Percentiles rank a stretch among this genome's conserved stretches.
Evolutionary conservation across 2,797 vertebrate genomes (phyloP).

Genomic region (Hirundo rustica): DNA sequence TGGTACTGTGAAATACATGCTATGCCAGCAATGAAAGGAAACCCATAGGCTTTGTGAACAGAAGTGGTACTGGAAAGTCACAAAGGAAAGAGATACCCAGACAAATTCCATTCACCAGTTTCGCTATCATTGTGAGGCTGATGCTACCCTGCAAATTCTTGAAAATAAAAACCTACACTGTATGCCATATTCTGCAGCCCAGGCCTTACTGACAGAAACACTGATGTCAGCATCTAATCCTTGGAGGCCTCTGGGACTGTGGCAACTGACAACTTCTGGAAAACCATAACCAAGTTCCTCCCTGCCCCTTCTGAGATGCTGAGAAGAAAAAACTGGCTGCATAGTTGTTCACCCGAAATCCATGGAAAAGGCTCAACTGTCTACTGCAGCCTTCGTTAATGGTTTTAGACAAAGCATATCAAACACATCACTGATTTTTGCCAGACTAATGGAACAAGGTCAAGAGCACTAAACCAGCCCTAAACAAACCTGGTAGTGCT

Average conservation of each 20-base stretch:
- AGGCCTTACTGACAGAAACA: background rate
- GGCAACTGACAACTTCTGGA: background rate
- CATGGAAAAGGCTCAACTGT: background rate
- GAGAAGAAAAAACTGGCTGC: background rate
- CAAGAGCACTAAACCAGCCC: background rate
- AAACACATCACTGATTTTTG: background rate
- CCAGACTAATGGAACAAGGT: background rate
- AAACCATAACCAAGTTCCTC: background rate
- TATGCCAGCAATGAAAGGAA: background rate
- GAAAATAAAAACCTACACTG: background rate
- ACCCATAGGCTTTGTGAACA: background rate
- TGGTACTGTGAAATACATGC: background rate
- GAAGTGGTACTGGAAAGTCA: background rate
- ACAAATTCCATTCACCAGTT: background rate
- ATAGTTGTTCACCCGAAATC: background rate
- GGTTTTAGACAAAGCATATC: background rate
- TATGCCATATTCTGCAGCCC: background rate
- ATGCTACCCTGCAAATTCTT: background rate
- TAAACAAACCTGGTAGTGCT: background rate
- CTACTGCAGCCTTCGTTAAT: background rate
- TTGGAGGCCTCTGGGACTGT: background rate
- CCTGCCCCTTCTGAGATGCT: background rate
- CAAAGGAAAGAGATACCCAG: background rate
- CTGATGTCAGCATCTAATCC: background rate
- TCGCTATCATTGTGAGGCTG: background rate